A percentile compares a stretch with the other conserved stretches of the same genome.
Conservation (phyloP, 2,113 vertebrate species). For the Ciconia stormi region DNA sequence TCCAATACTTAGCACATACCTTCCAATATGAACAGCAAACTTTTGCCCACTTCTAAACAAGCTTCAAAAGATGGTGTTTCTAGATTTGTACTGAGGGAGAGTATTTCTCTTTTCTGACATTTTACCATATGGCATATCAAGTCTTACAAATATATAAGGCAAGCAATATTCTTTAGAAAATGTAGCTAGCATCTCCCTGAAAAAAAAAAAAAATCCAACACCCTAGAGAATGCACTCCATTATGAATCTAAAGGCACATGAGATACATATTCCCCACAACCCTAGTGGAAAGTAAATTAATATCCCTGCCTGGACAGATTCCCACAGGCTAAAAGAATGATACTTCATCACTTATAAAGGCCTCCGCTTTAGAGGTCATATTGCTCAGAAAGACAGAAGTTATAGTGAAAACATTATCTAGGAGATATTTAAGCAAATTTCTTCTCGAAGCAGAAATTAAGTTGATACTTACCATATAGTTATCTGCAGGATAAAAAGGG, state of each 20-base stretch:
- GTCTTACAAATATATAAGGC: neutral
- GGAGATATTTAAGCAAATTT: neutral
- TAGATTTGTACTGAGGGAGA: neutral
- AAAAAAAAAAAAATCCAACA: neutral
- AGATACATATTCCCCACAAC: neutral
- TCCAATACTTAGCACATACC: neutral
- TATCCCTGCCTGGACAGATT: neutral
- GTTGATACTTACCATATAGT: neutral
- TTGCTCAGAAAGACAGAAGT: neutral
- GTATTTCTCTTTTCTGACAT: neutral
- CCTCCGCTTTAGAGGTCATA: neutral
- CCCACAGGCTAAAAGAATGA: neutral
- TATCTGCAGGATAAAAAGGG: neutral
- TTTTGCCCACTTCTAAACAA: neutral
- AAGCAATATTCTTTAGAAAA: neutral
- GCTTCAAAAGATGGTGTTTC: neutral
- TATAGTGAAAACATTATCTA: neutral
- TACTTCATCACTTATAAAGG: neutral
- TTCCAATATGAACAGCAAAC: neutral
- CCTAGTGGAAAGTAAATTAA: neutral
- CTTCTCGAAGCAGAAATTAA: neutral
- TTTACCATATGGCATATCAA: neutral
- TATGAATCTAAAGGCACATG: neutral
- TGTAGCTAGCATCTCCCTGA: neutral
- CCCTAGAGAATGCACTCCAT: neutral